Evolutionary conservation across 2,113 vertebrate genomes (phyloP).

Genomic region (Tyto alba): DNA sequence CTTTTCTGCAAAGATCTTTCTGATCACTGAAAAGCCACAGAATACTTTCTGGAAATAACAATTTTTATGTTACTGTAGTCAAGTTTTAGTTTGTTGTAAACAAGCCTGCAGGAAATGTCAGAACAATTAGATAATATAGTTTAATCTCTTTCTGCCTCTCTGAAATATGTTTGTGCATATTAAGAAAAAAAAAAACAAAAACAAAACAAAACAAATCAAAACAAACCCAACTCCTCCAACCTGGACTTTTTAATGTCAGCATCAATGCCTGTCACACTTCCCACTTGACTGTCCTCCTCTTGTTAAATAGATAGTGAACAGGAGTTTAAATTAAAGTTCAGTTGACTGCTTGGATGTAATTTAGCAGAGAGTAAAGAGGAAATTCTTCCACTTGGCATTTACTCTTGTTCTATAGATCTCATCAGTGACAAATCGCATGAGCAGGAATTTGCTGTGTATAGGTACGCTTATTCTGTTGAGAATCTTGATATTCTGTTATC

Average conservation of each 20-base stretch:
- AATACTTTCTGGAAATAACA: not conserved
- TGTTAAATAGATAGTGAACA: not conserved
- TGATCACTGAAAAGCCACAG: not conserved
- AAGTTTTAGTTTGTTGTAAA: not conserved
- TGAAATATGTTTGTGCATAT: not conserved
- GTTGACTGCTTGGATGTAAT: not conserved
- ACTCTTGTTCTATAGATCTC: not conserved
- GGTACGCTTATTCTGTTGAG: not conserved
- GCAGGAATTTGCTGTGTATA: not conserved
- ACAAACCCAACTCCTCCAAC: not conserved
- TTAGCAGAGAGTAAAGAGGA: not conserved
- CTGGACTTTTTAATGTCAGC: not conserved
- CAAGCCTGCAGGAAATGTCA: not conserved
- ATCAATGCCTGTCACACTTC: not conserved
- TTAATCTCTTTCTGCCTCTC: not conserved
- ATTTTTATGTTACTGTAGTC: not conserved
- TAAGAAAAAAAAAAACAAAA: not conserved
- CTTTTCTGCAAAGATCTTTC: not conserved
- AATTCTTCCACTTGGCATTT: not conserved
- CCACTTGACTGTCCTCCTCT: not conserved
- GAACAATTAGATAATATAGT: not conserved
- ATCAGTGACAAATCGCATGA: not conserved
- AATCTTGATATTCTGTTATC: not conserved
- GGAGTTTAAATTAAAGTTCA: not conserved
- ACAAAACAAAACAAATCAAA: no score